Conservation (phyloP, 2,888 invertebrate genomes). For the Alcis repandata region DNA sequence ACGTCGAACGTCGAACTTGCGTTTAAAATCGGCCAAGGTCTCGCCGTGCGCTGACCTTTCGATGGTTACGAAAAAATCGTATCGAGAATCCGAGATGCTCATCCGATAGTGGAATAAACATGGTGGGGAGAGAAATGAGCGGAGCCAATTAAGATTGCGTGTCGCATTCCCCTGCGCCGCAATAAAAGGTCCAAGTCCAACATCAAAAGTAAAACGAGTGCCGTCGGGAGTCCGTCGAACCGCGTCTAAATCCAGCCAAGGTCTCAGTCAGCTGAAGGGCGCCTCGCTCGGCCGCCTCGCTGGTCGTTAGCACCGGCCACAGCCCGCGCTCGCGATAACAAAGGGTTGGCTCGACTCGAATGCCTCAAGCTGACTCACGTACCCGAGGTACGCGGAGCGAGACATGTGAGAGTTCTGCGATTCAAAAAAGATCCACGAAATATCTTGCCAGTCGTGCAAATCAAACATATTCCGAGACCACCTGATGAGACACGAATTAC, state of each 20-base stretch:
- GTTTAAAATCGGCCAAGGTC: conserved; percentile 85
- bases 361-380: conserved; percentile 69
- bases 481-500: conserved; percentile 64
- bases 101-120: conserved; percentile 49
- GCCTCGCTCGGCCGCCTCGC: conserved; percentile 75
- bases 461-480: conserved; percentile 56
- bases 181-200: conserved; percentile 74
- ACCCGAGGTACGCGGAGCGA: conserved; percentile 51
- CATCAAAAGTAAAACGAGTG: conserved; percentile 77
- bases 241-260: conserved; percentile 84
- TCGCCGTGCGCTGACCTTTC: conserved; percentile 73
- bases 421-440: conserved; percentile 37
- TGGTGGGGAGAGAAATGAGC: conserved; percentile 55
- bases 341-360: conserved; percentile 69
- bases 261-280: conserved; percentile 83
- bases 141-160: conserved; percentile 67
- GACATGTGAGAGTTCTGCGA: conserved; percentile 20
- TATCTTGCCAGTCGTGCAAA: conserved; percentile 10
- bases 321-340: conserved; percentile 70
- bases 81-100: conserved; percentile 52
- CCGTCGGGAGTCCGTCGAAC: conserved; percentile 80
- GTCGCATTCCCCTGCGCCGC: conserved; percentile 67
- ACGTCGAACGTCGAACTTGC: conserved; percentile 75
- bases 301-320: conserved; percentile 77
- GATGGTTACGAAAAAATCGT: conserved; percentile 56